phyloP scores from a whole-genome alignment of 2,888 invertebrate species.

The Synanthedon vespiformis region DNA sequence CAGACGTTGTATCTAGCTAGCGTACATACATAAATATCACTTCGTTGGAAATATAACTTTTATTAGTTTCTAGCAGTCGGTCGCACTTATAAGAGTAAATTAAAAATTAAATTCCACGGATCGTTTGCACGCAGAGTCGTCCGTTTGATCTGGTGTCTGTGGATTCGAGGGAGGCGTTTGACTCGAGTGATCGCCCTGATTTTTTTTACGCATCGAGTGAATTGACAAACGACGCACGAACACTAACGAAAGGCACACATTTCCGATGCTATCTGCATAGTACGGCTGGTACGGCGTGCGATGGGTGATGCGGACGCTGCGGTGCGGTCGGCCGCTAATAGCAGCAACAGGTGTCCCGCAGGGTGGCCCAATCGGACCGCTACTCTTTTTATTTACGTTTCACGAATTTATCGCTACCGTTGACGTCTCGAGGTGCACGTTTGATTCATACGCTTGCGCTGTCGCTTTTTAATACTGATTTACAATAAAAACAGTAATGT shows the following conservation, averaged over 20 bases:
- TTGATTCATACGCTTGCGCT: constrained; percentile 64
- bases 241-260: constrained; percentile 25
- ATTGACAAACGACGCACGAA: constrained; percentile 42
- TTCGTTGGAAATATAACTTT: constrained; percentile 54
- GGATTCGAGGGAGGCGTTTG: constrained; percentile 24
- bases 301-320: constrained; percentile 14
- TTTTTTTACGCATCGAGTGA: constrained; percentile 52
- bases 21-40: constrained; percentile 54
- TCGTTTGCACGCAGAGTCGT: constrained; percentile 45
- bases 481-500: constrained; percentile 68
- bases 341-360: constrained; percentile 63
- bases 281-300: constrained; percentile 21
- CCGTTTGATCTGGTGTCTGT: constrained; percentile 42
- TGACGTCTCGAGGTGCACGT: constrained; percentile 60
- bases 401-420: constrained; percentile 60
- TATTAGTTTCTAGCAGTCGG: constrained; percentile 46
- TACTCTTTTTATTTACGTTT: constrained; percentile 56
- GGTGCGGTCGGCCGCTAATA: constrained; percentile 37
- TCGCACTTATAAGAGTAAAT: constrained; percentile 25
- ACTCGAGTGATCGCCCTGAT: constrained; percentile 39
- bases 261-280: constrained; percentile 43
- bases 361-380: constrained; percentile 54
- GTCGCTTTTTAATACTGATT: constrained; percentile 70
- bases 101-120: constrained; percentile 26
- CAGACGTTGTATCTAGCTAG: constrained; percentile 27